Evolutionary conservation across 1,140 invertebrate species (phyloP), one percentile per base, ranked within the genome.

Genomic region (Lepidurus couesii): DNA sequence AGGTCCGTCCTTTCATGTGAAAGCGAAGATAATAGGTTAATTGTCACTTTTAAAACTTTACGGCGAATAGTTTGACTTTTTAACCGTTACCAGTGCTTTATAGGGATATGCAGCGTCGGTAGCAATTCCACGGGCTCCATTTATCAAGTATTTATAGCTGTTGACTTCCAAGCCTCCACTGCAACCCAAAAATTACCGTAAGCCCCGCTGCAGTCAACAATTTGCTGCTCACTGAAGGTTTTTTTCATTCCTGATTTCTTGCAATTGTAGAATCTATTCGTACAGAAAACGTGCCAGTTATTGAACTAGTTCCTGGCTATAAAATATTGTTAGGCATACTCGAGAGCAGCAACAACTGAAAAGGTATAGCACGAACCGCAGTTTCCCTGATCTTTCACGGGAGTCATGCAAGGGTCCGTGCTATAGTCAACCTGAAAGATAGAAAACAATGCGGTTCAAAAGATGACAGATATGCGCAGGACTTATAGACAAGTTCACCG

Each of bases 111-210:
- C 8, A 11, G 47, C 47, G 21, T 21, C 21, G 6, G 47, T n/a
- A 65, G 47, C 47, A 65, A 65, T 13, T 13, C 47, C 47, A 9
- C 13, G 1, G 21, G 13, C 8, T 53, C 21, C 13, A 6, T 53
- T 65, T n/a, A 65, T 9, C 13, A 65, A 21, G 11, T 65, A 65
- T 13, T 65, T 21, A 21, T 65, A 65, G 13, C 13, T n/a, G 21
- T 7, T 65, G 47, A 6, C 13, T 42, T 80, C 78, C 13, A 88
- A 84, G 10, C 92, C 92, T 75, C 92, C 92, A 65, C 87, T 83
- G 82, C 92, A 94, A 3, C 92, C 93, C 16, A 84, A 80, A 82
- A 80, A 82, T 91, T 90, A 9, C 88, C 88, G 78, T 85, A 87
- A 78, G 73, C 42, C 10, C 43, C 47, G 11, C 88, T 87, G 75